Conservation (phyloP, 1,140 invertebrate genomes). For the Heterodera carotae region DNA sequence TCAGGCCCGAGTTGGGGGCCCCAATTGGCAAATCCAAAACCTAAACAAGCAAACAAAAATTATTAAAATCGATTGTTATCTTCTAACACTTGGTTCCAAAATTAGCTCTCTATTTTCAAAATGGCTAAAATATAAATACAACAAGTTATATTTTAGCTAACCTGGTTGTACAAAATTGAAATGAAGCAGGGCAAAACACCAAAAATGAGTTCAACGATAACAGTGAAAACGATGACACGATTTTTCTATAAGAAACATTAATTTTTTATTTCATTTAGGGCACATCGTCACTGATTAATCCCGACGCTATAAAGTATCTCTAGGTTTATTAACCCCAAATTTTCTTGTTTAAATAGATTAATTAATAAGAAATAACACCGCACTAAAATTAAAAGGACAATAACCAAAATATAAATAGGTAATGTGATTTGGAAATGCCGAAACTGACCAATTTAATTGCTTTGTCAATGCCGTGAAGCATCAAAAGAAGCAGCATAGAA, state of each 20-base stretch:
- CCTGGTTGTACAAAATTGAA: slow-evolving; percentile 24
- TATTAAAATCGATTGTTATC: neutral
- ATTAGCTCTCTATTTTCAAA: neutral
- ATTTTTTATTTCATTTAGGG: too few relatives aligned
- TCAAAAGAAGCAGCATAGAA: slow-evolving; percentile 3
- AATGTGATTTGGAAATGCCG: too few relatives aligned
- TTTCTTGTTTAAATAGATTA: too few relatives aligned
- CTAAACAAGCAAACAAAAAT: neutral
- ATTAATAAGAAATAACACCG: too few relatives aligned
- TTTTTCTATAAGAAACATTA: slow-evolving; percentile 22
- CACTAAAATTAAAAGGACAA: too few relatives aligned
- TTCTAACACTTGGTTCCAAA: too few relatives aligned
- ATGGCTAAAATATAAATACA: neutral
- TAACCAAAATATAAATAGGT: too few relatives aligned
- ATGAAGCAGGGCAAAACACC: slow-evolving; percentile 17
- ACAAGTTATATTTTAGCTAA: neutral
- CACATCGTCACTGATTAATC: too few relatives aligned
- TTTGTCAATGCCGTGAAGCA: neutral
- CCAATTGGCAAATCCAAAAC: neutral
- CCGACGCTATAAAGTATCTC: too few relatives aligned
- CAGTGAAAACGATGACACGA: slow-evolving; percentile 22
- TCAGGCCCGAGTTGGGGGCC: slow-evolving; percentile 12
- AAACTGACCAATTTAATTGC: slow-evolving; percentile 14
- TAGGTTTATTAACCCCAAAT: too few relatives aligned
- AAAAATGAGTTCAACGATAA: slow-evolving; percentile 21